These are phyloP conservation scores for Drosophila sordidapex DNA, from an alignment of 2,888 invertebrate genomes.

Conservation along the genomic window DNA sequence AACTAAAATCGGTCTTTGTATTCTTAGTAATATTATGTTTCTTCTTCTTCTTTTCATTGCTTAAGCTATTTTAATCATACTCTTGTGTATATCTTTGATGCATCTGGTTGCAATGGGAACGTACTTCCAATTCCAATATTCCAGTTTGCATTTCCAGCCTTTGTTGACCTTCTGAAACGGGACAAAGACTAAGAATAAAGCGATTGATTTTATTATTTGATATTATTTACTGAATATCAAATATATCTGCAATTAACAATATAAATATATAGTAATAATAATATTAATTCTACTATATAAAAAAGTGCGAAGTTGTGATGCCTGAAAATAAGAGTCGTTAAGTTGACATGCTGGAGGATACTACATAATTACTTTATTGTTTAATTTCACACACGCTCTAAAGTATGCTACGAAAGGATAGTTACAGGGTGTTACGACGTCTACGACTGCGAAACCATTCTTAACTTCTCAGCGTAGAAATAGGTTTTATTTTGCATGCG, in stretches of 20 bases:
- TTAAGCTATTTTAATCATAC: conserved; percentile 21
- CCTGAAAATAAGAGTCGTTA: background rate
- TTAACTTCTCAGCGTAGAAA: background rate
- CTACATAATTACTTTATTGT: background rate
- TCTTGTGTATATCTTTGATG: conserved; percentile 3
- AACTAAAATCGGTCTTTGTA: background rate
- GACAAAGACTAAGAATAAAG: too few relatives aligned
- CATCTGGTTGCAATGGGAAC: conserved; percentile 4
- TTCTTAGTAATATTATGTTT: background rate
- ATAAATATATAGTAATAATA: background rate
- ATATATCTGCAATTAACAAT: background rate
- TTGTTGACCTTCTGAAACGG: background rate
- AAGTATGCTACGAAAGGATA: conserved; percentile 36
- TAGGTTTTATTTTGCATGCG: background rate
- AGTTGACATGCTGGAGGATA: conserved; percentile 10
- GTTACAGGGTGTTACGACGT: background rate
- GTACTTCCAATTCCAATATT: background rate
- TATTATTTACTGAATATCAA: conserved; percentile 3
- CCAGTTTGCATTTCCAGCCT: background rate
- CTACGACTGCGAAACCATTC: background rate
- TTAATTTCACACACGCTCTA: conserved; percentile 4
- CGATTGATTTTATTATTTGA: background rate
- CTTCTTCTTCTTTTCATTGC: background rate
- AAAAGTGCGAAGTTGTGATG: background rate
- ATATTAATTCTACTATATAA: background rate